Percentiles rank a stretch among this genome's conserved stretches.
phyloP scores from a whole-genome alignment of 2,113 vertebrate species.

The Aegotheles bennettii region DNA sequence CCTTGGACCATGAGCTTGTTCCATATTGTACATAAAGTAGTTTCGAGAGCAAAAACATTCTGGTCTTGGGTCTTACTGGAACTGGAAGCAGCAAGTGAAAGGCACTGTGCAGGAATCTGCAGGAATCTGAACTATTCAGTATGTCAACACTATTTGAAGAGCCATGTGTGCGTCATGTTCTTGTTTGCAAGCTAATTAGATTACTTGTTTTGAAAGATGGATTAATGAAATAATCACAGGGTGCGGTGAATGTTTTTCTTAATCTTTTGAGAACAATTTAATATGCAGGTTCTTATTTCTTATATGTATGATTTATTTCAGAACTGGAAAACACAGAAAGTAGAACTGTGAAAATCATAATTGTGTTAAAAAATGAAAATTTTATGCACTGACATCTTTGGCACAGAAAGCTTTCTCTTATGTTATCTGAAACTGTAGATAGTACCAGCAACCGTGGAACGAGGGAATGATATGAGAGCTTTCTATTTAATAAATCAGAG shows the following conservation, averaged over 20 bases:
- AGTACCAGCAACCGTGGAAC: background rate
- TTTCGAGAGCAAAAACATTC: background rate
- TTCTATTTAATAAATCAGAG: slow-evolving; percentile 4
- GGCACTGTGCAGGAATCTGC: background rate
- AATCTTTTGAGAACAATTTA: background rate
- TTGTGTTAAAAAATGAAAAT: background rate
- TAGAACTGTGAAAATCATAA: background rate
- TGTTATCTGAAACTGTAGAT: background rate
- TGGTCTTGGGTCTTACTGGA: background rate
- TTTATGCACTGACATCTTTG: background rate
- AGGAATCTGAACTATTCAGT: slow-evolving; percentile 16
- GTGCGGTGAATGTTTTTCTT: slow-evolving; percentile 14
- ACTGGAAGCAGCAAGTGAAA: slow-evolving; percentile 7
- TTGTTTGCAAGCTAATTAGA: slow-evolving; percentile 56
- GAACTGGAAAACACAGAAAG: background rate
- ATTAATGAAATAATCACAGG: slow-evolving; percentile 58
- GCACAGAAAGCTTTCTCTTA: background rate
- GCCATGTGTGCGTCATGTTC: slow-evolving; percentile 17
- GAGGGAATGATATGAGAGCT: background rate
- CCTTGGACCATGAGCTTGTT: background rate
- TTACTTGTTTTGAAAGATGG: slow-evolving; percentile 45
- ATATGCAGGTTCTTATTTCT: background rate
- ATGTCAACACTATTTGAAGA: slow-evolving; percentile 20
- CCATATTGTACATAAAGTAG: background rate
- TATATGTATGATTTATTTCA: background rate